Evolutionary conservation across 92 coral and sea anemone species (phyloP).

Genomic region (Epizoanthus fatuus): DNA sequence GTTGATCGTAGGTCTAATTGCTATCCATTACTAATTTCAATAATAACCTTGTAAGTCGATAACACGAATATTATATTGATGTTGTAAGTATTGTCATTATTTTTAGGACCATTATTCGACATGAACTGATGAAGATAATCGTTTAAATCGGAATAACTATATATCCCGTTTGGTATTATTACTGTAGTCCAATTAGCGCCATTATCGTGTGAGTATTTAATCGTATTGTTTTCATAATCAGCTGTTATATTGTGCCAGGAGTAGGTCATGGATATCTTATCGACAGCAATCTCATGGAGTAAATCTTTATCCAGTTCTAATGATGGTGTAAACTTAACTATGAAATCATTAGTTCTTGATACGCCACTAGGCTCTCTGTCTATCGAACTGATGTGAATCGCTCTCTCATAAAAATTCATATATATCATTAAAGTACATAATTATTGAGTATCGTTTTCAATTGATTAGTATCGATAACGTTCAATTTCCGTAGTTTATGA

Average conservation of each 20-base stretch:
- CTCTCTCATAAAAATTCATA: slow-evolving; percentile 12
- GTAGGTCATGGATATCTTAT: slow-evolving; percentile 41
- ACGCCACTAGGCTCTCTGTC: slow-evolving; percentile 22
- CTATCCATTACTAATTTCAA: too few relatives aligned
- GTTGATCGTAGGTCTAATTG: too few relatives aligned
- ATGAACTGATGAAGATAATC: slow-evolving; percentile 34
- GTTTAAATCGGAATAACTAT: slow-evolving; percentile 25
- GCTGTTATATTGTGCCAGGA: slow-evolving; percentile 42
- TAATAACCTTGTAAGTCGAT: too few relatives aligned
- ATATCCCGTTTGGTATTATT: slow-evolving; percentile 18
- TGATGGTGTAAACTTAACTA: slow-evolving; percentile 31
- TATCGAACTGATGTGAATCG: slow-evolving; percentile 20
- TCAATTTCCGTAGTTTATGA: slow-evolving; percentile 15
- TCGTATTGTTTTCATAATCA: slow-evolving; percentile 5
- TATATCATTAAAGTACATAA: slow-evolving; percentile 10
- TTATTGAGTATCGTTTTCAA: slow-evolving; percentile 10
- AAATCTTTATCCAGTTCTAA: background rate
- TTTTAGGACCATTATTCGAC: slow-evolving; percentile 10
- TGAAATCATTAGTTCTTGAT: slow-evolving; percentile 28
- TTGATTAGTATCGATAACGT: background rate
- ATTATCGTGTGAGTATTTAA: slow-evolving; percentile 23
- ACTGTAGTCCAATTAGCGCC: slow-evolving; percentile 12
- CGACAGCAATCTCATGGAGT: slow-evolving; percentile 40
- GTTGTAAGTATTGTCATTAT: too few relatives aligned
- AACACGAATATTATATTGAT: too few relatives aligned